Percentiles rank a stretch among this genome's conserved stretches.
Conservation (phyloP, 2,113 vertebrate species). For the Mastomys natalensis region DNA sequence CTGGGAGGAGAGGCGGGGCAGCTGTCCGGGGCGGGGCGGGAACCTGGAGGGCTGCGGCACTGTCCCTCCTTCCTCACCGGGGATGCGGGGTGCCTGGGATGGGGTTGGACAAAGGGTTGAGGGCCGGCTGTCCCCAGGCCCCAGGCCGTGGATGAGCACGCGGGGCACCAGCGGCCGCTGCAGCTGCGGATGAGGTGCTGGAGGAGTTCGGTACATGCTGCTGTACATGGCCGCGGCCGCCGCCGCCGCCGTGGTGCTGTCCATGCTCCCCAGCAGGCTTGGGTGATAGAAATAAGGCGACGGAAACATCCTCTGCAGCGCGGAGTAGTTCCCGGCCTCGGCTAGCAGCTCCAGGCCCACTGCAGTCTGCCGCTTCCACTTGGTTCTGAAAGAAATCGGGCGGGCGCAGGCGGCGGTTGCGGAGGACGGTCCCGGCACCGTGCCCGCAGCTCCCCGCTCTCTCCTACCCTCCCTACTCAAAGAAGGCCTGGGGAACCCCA, state of each 20-base stretch:
- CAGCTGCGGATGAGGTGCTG: constrained; percentile 94
- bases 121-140: constrained; percentile 96
- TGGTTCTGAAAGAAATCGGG: constrained; percentile 89
- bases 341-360: constrained; percentile 97
- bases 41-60: constrained; percentile 60
- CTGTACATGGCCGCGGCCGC: constrained; percentile 99
- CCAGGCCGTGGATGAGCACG: constrained; percentile 98
- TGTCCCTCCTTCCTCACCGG: constrained; percentile 88
- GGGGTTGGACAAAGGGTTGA: constrained; percentile 94
- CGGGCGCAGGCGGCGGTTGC: constrained; percentile 26
- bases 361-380: constrained; percentile 97
- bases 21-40: constrained; percentile 84
- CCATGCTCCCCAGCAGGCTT: constrained; percentile 96
- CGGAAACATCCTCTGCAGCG: constrained; percentile 98
- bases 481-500: neutral
- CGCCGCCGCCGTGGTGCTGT: constrained; percentile 96
- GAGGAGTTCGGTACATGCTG: constrained; percentile 99
- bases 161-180: constrained; percentile 98
- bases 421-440: neutral
- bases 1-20: constrained; percentile 83
- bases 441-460: neutral
- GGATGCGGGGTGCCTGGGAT: constrained; percentile 94
- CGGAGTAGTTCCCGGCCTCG: constrained; percentile 98
- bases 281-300: constrained; percentile 99
- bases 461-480: neutral